These are phyloP conservation scores for Galeopsomyia nigrocyanea DNA, from an alignment of 2,888 invertebrate species.

Conservation along the genomic window DNA sequence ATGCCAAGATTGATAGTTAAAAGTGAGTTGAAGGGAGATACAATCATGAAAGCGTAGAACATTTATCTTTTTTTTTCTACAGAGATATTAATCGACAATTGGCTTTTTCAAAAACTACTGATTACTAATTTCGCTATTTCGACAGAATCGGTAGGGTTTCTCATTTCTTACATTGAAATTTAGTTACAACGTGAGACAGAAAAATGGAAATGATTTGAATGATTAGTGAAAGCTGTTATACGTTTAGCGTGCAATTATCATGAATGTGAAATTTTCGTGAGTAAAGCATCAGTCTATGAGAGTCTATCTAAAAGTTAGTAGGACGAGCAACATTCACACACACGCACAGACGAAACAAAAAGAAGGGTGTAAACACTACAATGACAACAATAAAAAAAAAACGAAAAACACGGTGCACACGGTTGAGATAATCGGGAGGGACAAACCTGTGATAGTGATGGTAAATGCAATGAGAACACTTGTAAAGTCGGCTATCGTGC, in stretches of 20 bases:
- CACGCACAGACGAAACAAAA: too few species aligned
- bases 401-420: neutral
- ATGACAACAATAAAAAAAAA: neutral
- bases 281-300: neutral
- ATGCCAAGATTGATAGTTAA: conserved; percentile 5
- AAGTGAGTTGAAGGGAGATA: neutral
- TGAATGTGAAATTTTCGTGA: neutral
- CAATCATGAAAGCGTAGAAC: neutral
- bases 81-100: too few species aligned
- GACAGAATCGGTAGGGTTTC: too few species aligned
- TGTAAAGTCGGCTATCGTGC: conserved; percentile 81
- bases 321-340: neutral
- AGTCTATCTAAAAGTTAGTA: neutral
- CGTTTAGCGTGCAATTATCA: neutral
- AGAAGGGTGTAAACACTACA: neutral
- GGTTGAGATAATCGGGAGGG: conserved; percentile 32
- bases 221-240: too few species aligned
- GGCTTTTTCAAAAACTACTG: too few species aligned
- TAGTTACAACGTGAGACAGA: too few species aligned
- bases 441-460: conserved; percentile 74
- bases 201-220: too few species aligned
- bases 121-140: too few species aligned
- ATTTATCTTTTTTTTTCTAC: too few species aligned
- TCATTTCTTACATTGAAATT: too few species aligned
- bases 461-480: conserved; percentile 79